These are phyloP conservation scores for Microchrysa polita DNA, from an alignment of 2,888 invertebrate species.

Conservation along the genomic window DNA sequence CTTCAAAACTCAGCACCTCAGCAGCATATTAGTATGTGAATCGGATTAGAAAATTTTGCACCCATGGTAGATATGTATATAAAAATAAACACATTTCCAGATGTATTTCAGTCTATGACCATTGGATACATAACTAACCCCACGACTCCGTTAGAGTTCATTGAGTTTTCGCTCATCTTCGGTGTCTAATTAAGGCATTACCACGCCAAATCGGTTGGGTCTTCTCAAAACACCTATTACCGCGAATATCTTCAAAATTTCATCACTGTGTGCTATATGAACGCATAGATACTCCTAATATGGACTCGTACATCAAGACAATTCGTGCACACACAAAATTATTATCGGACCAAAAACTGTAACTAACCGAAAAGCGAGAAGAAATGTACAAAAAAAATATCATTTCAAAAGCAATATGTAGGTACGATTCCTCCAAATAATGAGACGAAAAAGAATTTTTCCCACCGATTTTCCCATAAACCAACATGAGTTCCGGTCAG, in stretches of 20 bases:
- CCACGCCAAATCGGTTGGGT: conserved; percentile 25
- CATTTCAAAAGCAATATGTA: conserved; percentile 36
- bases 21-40: conserved; percentile 26
- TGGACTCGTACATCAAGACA: conserved; percentile 8
- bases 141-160: conserved; percentile 41
- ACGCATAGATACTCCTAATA: neutral
- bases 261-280: too few species aligned
- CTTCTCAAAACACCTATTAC: conserved; percentile 17
- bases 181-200: conserved; percentile 42
- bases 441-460: conserved; percentile 33
- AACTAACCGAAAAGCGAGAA: conserved; percentile 20
- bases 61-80: conserved; percentile 22
- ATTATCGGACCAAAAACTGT: conserved; percentile 28
- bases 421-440: neutral
- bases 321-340: conserved; percentile 29
- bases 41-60: conserved; percentile 39
- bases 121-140: conserved; percentile 39
- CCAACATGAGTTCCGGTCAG: neutral
- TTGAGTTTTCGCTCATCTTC: conserved; percentile 41
- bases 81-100: conserved; percentile 41
- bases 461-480: conserved; percentile 42
- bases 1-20: neutral
- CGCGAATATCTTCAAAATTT: conserved; percentile 37
- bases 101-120: conserved; percentile 16
- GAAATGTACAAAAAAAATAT: conserved; percentile 27